Evolutionary conservation across 2,888 invertebrate genomes (phyloP), one percentile per base, ranked within the genome.

Genomic region (Phasia obesa): DNA sequence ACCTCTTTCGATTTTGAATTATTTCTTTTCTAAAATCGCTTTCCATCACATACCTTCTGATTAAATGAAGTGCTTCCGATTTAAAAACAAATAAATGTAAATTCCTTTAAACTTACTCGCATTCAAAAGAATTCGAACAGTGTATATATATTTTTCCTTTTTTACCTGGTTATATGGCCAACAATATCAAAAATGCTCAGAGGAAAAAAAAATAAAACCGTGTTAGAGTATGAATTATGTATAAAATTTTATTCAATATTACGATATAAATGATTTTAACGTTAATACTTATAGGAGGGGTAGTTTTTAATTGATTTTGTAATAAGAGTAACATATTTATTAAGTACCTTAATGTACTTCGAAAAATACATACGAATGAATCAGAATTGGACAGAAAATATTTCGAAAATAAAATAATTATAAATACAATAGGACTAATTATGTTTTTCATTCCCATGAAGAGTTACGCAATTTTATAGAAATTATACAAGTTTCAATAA

Each of bases 211-310:
- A 4, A 9, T 11, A 35, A 35, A 35, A 9, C 9, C 35, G 0
- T 35, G 35, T 13, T 15, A 4, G 38, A 15, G 2, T n/a, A 42
- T n/a, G 44, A 6, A 65, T 70, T 51, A 44, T 73, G 67, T 80
- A 84, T 64, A 84, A 84, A 80, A 84, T 70, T 84, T 84, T 84
- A 80, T 80, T 84, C 13, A 75, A 75, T 78, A 65, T 81, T 62
- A 64, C 49, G 25, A 57, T 70, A 60, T 74, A 77, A 74, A 77
- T 74, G 69, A 70, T 70, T 64, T 70, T 73, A 47, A 73, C 69
- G 44, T 74, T 84, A 84, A 84, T 84, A 84, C 81, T 81, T 77
- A 59, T 69, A 73, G 4, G 27, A 35, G 67, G 73, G 67, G 55
- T 76, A 55, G 74, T 62, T 17, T 69, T 62, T 53, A 64, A 74